Conservation (phyloP, 2,888 invertebrate genomes). For the Lagria hirta region DNA sequence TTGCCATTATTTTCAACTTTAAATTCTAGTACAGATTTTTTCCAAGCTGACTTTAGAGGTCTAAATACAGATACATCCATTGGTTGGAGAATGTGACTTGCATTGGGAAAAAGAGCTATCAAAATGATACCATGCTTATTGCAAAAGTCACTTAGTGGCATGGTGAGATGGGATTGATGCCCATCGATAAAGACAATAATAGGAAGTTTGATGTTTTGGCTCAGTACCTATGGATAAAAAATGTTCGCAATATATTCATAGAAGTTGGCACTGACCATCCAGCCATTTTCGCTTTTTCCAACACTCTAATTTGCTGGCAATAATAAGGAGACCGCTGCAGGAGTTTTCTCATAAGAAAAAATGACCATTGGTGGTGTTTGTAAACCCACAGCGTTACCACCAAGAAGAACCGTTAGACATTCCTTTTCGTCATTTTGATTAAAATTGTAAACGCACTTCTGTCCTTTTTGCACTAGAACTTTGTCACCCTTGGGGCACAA, state of each 20-base stretch:
- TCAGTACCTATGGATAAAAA: slow-evolving; percentile 5
- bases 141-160: neutral
- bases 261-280: neutral
- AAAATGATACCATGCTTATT: neutral
- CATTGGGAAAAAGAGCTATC: neutral
- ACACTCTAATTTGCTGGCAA: neutral
- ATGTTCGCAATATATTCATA: slow-evolving; percentile 1
- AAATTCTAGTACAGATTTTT: slow-evolving; percentile 13
- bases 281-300: neutral
- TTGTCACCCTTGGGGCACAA: slow-evolving; percentile 14
- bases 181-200: neutral
- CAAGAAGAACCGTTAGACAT: slow-evolving; percentile 16
- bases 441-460: slow-evolving; percentile 6
- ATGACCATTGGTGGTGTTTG: slow-evolving; percentile 15
- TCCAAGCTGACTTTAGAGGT: slow-evolving; percentile 9
- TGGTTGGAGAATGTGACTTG: neutral
- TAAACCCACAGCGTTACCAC: slow-evolving; percentile 20
- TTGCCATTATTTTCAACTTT: slow-evolving; percentile 21
- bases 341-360: slow-evolving; percentile 8
- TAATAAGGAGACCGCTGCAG: neutral
- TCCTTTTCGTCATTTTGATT: slow-evolving; percentile 9
- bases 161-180: neutral
- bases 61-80: slow-evolving; percentile 19
- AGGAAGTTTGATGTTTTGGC: neutral
- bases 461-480: slow-evolving; percentile 9